A percentile compares a stretch with the other conserved stretches of the same genome.
phyloP scores from a whole-genome alignment of 2,888 invertebrate genomes.

The Acholoe squamosa region DNA sequence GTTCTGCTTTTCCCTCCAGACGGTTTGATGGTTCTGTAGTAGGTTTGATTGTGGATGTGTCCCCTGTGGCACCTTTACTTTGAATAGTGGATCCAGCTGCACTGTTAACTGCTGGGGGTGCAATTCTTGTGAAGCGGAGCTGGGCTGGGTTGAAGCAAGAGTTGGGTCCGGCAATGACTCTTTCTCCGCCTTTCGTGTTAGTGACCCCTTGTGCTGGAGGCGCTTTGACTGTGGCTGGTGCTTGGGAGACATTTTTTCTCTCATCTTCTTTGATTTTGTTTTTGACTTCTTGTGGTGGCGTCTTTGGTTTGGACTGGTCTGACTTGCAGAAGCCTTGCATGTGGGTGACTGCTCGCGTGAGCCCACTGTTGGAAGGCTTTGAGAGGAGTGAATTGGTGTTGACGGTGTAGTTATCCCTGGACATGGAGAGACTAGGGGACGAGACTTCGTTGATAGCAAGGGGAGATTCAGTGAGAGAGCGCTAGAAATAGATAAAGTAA shows the following conservation, averaged over 20 bases:
- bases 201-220: neutral
- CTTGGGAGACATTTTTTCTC: neutral
- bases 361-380: neutral
- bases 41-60: neutral
- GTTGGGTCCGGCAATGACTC: conserved; percentile 42
- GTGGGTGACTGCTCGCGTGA: conserved; percentile 1
- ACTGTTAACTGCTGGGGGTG: neutral
- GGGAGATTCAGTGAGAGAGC: conserved; percentile 46
- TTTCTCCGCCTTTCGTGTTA: neutral
- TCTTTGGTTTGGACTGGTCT: neutral
- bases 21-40: neutral
- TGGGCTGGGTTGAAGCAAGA: conserved; percentile 58
- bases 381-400: conserved; percentile 8
- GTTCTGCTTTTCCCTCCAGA: neutral
- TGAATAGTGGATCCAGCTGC: neutral
- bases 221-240: conserved; percentile 12
- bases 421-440: conserved; percentile 44
- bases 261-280: conserved; percentile 34
- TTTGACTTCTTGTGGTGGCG: conserved; percentile 13
- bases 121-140: conserved; percentile 14
- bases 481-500: conserved; percentile 18
- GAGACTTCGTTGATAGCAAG: neutral
- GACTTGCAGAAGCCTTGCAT: neutral
- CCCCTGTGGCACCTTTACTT: neutral
- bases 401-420: neutral